Percentiles rank a stretch among this genome's conserved stretches.
These are phyloP conservation scores for Yponomeuta cagnagella DNA, from an alignment of 2,888 invertebrate species.

Conservation along the genomic window DNA sequence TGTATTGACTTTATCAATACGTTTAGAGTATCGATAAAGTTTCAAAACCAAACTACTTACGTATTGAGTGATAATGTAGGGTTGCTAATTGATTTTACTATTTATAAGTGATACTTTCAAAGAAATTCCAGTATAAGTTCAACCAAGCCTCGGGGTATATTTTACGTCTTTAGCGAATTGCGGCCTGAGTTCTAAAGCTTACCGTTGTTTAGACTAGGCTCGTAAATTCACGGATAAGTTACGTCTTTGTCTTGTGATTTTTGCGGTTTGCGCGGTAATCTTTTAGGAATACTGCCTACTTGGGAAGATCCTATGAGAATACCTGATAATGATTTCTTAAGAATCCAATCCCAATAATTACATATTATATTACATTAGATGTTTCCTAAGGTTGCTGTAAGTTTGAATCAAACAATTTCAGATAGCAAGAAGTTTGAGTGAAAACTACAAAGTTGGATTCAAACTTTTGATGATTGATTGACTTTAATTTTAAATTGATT, in stretches of 20 bases:
- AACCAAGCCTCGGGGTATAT: constrained; percentile 24
- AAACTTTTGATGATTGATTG: no score
- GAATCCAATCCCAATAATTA: neutral
- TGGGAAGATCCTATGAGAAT: neutral
- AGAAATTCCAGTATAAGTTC: neutral
- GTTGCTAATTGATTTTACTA: no score
- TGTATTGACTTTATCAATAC: no score
- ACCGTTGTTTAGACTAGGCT: constrained; percentile 8
- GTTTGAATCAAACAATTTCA: no score
- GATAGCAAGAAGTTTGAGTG: no score
- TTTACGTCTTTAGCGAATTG: constrained; percentile 31
- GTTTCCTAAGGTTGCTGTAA: no score
- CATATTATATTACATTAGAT: no score
- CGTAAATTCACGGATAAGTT: constrained; percentile 6
- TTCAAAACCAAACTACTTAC: no score
- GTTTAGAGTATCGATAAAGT: no score
- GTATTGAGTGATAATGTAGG: no score
- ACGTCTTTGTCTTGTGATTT: neutral
- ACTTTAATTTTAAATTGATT: no score
- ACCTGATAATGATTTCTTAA: neutral
- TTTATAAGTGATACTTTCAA: neutral
- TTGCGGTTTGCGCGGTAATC: neutral
- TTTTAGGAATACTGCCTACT: neutral
- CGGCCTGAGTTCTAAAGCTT: constrained; percentile 19
- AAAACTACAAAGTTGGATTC: no score